Conservation (phyloP, 2,888 invertebrate genomes). For the Iphiclides podalirius region DNA sequence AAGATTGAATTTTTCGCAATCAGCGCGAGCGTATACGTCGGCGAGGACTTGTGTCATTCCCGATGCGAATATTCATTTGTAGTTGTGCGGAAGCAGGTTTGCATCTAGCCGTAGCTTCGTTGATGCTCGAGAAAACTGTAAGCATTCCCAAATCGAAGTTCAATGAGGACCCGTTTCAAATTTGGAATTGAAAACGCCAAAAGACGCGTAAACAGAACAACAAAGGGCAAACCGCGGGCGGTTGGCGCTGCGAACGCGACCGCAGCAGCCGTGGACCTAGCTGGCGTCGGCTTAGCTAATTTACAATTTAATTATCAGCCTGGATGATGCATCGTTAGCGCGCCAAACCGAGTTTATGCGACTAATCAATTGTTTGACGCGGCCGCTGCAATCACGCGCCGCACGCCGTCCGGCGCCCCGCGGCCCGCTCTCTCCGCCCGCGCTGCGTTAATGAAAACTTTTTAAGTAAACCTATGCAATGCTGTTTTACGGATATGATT, state of each 20-base stretch:
- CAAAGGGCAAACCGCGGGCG: slow-evolving; percentile 38
- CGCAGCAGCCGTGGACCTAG: slow-evolving; percentile 50
- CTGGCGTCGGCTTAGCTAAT: slow-evolving; percentile 72
- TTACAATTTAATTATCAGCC: slow-evolving; percentile 78
- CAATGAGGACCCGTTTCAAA: slow-evolving; percentile 4
- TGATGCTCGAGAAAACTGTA: no score
- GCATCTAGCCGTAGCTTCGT: no score
- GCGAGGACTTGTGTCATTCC: slow-evolving; percentile 48
- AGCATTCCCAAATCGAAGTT: no score
- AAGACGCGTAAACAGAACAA: slow-evolving; percentile 24
- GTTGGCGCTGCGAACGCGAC: slow-evolving; percentile 34
- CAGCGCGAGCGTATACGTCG: slow-evolving; percentile 57
- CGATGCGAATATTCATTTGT: slow-evolving; percentile 26
- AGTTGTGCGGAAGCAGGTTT: slow-evolving; percentile 23
- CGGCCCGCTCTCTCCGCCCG: slow-evolving; percentile 30
- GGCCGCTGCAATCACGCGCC: slow-evolving; percentile 74
- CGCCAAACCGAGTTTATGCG: slow-evolving; percentile 80
- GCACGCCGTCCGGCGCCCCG: slow-evolving; percentile 32
- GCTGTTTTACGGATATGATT: not conserved
- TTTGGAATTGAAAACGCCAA: slow-evolving; percentile 18
- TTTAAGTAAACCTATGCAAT: slow-evolving; percentile 19
- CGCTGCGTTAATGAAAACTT: slow-evolving; percentile 29
- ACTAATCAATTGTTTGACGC: slow-evolving; percentile 81
- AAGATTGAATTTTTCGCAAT: slow-evolving; percentile 80
- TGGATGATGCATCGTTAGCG: slow-evolving; percentile 78